Conservation (phyloP, 2,797 vertebrate genomes). For the Anguilla marmorata region DNA sequence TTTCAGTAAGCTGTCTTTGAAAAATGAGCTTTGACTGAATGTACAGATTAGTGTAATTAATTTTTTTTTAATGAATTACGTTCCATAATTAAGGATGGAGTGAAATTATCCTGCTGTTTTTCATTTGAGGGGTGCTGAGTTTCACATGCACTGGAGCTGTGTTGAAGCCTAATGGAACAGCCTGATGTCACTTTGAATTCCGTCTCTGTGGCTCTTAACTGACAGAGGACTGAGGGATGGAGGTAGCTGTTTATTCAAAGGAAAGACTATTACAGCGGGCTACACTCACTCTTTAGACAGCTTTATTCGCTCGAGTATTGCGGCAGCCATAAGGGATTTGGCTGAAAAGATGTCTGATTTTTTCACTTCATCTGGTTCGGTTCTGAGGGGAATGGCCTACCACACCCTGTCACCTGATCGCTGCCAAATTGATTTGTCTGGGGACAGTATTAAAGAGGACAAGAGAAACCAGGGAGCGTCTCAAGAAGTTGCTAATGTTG, state of each 20-base stretch:
- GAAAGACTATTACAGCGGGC: background rate
- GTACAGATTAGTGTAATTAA: background rate
- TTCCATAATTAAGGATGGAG: background rate
- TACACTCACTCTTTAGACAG: background rate
- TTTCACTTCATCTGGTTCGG: background rate
- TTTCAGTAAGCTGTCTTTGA: background rate
- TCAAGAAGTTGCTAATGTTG: background rate
- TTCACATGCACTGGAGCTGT: background rate
- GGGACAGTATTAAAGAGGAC: background rate
- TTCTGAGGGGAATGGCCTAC: background rate
- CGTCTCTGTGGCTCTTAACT: background rate
- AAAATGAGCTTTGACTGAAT: background rate
- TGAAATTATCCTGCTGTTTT: background rate
- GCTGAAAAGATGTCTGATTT: constrained; percentile 5
- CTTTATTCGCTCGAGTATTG: background rate
- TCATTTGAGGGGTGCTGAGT: background rate
- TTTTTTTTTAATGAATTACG: background rate
- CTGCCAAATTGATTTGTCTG: background rate
- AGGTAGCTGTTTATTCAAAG: background rate
- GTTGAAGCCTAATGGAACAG: background rate
- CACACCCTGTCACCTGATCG: background rate
- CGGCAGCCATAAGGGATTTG: background rate
- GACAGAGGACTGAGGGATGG: background rate
- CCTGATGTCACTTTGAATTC: background rate
- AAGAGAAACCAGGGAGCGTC: background rate